These are phyloP conservation scores for Ameiurus melas DNA, from an alignment of 2,113 vertebrate species.

Conservation along the genomic window DNA sequence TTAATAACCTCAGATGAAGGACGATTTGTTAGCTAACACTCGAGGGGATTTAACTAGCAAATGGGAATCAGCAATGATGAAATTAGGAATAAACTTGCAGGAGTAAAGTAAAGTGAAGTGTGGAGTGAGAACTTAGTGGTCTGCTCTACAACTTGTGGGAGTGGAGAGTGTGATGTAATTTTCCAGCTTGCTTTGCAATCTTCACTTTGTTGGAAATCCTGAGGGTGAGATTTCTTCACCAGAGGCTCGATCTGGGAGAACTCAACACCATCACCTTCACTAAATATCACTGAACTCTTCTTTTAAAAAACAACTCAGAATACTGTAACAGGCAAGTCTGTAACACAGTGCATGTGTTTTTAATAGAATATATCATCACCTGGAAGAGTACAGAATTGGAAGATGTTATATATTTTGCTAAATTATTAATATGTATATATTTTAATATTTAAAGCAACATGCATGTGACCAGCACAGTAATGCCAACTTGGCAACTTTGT, in stretches of 20 bases:
- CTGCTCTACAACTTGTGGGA: not conserved
- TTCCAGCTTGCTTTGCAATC: not conserved
- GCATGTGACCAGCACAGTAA: not conserved
- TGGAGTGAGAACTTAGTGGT: not conserved
- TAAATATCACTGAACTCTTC: not conserved
- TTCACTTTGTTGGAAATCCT: conserved; percentile 2
- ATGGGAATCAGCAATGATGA: conserved; percentile 9
- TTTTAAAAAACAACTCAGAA: not conserved
- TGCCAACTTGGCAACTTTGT: not conserved
- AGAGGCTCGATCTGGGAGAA: not conserved
- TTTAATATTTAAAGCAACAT: not conserved
- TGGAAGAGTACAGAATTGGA: not conserved
- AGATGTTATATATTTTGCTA: not conserved
- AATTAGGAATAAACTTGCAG: not conserved
- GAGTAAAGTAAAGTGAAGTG: not conserved
- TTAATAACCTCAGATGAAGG: not conserved
- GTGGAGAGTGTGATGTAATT: conserved; percentile 18
- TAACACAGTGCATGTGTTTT: not conserved
- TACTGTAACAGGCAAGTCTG: not conserved
- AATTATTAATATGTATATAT: not conserved
- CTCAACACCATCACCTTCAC: not conserved
- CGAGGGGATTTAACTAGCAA: not conserved
- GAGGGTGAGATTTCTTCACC: not conserved
- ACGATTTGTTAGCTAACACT: no score
- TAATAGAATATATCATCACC: not conserved